Evolutionary conservation across 2,888 invertebrate genomes (phyloP).

Genomic region (Gastracanthus pulcherrimus): DNA sequence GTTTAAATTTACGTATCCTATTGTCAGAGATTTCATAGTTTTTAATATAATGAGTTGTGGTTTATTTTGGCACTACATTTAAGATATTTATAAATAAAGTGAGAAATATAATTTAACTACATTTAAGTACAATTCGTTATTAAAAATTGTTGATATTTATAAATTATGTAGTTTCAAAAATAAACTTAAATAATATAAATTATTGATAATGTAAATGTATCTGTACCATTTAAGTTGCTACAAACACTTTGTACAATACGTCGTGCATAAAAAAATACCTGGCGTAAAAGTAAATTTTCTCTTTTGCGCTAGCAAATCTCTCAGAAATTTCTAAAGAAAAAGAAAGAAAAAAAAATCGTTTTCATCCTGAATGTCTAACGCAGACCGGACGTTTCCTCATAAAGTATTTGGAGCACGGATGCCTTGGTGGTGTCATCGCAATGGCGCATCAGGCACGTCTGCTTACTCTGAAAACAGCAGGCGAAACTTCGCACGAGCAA

Average conservation of each 20-base stretch:
- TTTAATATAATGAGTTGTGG: too few relatives aligned
- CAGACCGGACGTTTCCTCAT: constrained; percentile 8
- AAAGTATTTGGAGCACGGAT: constrained; percentile 24
- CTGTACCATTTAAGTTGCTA: too few relatives aligned
- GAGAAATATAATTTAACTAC: too few relatives aligned
- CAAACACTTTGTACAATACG: neutral
- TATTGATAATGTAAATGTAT: too few relatives aligned
- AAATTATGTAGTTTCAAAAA: too few relatives aligned
- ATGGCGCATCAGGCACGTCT: neutral
- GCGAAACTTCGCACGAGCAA: constrained; percentile 27
- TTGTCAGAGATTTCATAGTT: too few relatives aligned
- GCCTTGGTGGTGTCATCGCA: neutral
- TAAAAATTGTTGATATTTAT: too few relatives aligned
- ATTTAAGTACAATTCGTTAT: too few relatives aligned
- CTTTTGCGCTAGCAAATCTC: neutral
- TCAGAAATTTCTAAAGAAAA: neutral
- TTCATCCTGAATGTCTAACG: neutral
- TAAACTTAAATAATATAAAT: too few relatives aligned
- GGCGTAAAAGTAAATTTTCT: neutral
- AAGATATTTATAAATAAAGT: too few relatives aligned
- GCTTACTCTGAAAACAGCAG: constrained; percentile 9
- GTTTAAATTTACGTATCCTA: too few relatives aligned
- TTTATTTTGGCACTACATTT: too few relatives aligned
- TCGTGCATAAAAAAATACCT: neutral
- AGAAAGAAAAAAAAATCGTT: neutral